Percentiles rank a stretch among this genome's conserved stretches.
Conservation (phyloP, 2,113 vertebrate genomes). For the Atlantisia rogersi region DNA sequence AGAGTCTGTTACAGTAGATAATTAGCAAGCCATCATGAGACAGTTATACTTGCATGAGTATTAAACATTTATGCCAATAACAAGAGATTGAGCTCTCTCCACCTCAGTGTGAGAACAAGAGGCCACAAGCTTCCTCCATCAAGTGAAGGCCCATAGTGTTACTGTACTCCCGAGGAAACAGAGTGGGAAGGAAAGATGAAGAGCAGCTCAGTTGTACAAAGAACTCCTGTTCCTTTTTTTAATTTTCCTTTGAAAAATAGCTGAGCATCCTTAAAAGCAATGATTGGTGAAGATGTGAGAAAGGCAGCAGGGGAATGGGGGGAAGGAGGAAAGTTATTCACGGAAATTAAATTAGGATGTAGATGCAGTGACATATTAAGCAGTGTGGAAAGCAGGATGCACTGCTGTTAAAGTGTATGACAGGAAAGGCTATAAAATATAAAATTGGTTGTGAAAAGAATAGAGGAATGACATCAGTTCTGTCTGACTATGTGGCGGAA, state of each 20-base stretch:
- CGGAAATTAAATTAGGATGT: not conserved
- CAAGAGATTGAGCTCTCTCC: not conserved
- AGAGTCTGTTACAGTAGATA: not conserved
- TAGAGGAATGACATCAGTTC: not conserved
- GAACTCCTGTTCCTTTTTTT: not conserved
- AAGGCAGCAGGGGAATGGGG: fast-evolving
- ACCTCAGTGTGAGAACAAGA: not conserved
- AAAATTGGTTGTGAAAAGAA: not conserved
- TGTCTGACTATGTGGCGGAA: not conserved
- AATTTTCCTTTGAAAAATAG: not conserved
- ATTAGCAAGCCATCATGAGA: slow-evolving; percentile 22
- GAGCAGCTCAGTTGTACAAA: not conserved
- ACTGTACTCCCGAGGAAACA: not conserved
- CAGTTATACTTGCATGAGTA: not conserved
- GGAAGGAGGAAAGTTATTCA: not conserved
- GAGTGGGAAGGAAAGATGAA: not conserved
- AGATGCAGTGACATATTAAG: not conserved
- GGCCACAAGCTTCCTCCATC: not conserved
- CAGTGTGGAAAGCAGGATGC: not conserved
- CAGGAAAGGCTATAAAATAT: not conserved
- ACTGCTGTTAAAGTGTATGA: not conserved
- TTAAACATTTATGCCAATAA: slow-evolving; percentile 38
- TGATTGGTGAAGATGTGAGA: not conserved
- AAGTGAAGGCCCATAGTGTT: not conserved
- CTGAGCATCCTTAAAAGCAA: not conserved